phyloP scores from a whole-genome alignment of 2,888 invertebrate species.

The Pseudococcus jackbeardsleyi region DNA sequence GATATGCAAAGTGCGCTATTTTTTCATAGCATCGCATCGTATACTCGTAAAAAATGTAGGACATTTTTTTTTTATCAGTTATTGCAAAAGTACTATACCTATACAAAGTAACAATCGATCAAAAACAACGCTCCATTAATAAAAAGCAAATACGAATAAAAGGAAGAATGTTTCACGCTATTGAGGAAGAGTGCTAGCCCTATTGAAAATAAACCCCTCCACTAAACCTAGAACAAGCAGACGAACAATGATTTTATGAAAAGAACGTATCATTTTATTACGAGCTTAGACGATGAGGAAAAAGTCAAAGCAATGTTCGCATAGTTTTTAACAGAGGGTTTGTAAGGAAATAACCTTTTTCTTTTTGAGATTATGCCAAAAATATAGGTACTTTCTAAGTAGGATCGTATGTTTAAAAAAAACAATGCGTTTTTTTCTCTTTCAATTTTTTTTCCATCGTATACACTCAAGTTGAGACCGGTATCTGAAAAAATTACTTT shows the following conservation, averaged over 20 bases:
- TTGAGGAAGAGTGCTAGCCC: constrained; percentile 29
- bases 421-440: constrained; percentile 25
- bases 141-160: constrained; percentile 56
- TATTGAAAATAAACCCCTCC: constrained; percentile 43
- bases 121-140: constrained; percentile 56
- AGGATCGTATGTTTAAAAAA: neutral
- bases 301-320: constrained; percentile 49
- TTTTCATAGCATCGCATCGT: neutral
- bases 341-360: constrained; percentile 55
- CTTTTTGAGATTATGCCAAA: constrained; percentile 55
- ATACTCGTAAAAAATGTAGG: constrained; percentile 24
- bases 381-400: constrained; percentile 13
- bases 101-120: constrained; percentile 57
- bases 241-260: constrained; percentile 52
- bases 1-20: constrained; percentile 18
- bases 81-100: constrained; percentile 29
- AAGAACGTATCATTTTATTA: constrained; percentile 57
- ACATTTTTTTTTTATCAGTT: constrained; percentile 45
- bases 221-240: constrained; percentile 43
- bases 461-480: constrained; percentile 8
- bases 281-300: constrained; percentile 25
- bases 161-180: constrained; percentile 42
- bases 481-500: neutral
- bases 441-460: neutral
- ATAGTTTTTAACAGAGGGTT: constrained; percentile 42